phyloP scores from a whole-genome alignment of 2,797 vertebrate species.

The Hapalemur alaotrensis region DNA sequence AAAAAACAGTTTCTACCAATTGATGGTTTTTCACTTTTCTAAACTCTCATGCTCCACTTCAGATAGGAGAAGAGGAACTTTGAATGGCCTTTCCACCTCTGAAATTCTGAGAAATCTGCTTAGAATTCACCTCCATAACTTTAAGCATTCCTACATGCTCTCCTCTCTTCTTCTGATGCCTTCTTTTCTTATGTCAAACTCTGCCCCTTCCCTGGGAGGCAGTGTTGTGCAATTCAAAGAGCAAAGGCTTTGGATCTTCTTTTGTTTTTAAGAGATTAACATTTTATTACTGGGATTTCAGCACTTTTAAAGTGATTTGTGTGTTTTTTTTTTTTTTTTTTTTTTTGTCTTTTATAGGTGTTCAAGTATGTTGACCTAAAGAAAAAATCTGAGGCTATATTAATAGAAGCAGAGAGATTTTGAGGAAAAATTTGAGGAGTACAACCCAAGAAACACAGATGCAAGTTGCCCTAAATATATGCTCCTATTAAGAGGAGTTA shows the following conservation, averaged over 20 bases:
- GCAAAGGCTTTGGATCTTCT: neutral
- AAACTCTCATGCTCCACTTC: neutral
- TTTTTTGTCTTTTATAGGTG: neutral
- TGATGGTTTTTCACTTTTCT: neutral
- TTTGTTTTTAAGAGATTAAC: too few relatives aligned
- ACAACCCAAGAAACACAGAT: neutral
- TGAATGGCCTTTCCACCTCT: neutral
- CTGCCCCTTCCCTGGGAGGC: neutral
- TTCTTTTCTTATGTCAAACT: neutral
- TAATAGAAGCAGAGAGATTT: neutral
- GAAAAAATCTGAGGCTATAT: neutral
- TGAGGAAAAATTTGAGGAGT: neutral
- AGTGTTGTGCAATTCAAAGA: conserved; percentile 33
- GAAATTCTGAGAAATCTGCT: neutral
- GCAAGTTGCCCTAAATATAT: neutral
- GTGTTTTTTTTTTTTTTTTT: too few relatives aligned
- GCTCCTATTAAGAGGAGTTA: neutral
- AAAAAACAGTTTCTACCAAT: neutral
- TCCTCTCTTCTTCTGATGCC: neutral
- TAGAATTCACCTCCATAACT: neutral
- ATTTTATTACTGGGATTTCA: too few relatives aligned
- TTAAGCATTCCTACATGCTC: neutral
- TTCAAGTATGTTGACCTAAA: neutral
- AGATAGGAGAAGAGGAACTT: neutral
- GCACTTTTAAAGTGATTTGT: too few relatives aligned